These are phyloP conservation scores for Murina feae DNA, from an alignment of 2,113 vertebrate species.

Conservation along the genomic window DNA sequence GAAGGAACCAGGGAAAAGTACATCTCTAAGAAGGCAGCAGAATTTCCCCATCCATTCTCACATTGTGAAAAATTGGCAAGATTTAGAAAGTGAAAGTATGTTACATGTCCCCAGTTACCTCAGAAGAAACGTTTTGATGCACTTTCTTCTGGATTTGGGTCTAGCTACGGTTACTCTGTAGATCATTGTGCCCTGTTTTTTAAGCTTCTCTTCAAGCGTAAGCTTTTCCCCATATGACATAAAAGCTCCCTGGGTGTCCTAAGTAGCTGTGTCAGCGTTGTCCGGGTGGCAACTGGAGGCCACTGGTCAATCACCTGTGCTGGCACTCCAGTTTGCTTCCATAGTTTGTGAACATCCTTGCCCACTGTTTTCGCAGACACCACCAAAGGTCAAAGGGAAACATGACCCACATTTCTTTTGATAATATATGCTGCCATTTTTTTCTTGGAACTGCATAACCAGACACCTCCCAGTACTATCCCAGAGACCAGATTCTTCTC, in stretches of 20 bases:
- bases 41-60: background rate
- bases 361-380: background rate
- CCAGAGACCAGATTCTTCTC: background rate
- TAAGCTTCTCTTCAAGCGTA: background rate
- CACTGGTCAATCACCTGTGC: fast-evolving
- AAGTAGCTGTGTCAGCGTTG: background rate
- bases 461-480: background rate
- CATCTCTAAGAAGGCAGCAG: background rate
- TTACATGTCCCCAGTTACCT: background rate
- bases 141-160: background rate
- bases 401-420: background rate
- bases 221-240: background rate
- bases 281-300: background rate
- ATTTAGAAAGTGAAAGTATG: background rate
- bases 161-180: background rate
- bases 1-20: background rate
- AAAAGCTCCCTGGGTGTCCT: background rate
- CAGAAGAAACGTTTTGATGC: background rate
- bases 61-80: background rate
- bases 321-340: background rate
- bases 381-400: background rate
- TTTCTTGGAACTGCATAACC: background rate
- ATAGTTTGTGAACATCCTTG: background rate
- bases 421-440: background rate
- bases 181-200: background rate